Base-by-base conservation (phyloP, 2,888 invertebrate genomes). In the Chirona hameri region DNA sequence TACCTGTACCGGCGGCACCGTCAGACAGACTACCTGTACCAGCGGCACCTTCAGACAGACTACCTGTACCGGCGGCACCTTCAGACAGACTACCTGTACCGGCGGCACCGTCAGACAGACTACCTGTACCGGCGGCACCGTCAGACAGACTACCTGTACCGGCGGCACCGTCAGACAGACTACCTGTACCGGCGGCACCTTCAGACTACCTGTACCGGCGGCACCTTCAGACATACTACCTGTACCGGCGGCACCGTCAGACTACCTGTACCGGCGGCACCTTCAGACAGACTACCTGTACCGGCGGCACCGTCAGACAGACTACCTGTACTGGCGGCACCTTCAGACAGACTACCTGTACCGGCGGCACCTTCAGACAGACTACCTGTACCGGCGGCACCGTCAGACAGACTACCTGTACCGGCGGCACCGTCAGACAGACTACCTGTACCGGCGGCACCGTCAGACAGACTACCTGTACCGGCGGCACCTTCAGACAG, bases 221-320 rank as follows among this genome's bases (percentile, higher is more conserved):
- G 21, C 21, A 57, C 57, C 18, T 1, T 2, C 7, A 7, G 57
- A 88, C 57, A 57, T 14, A 57, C 21, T 21, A 21, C 2, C 57
- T 24, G 21, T 21, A 55, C 55, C 95, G 86, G 97, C 95, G 85
- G 94, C 92, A 18, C 18, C 10, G 21, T 7, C 21, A 21, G 57
- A 57, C 21, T n/a, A n/a, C n/a, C n/a, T n/a, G n/a, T n/a, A n/a
- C n/a, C n/a, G n/a, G n/a, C 39, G 88, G 21, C 21, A 57, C 57
- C 18, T 1, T 2, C 7, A 7, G 57, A 88, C 57, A 57, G 57
- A 57, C 21, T 21, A 21, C 2, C 57, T 24, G 21, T 21, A 55
- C 55, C 95, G 86, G 97, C 95, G 85, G 94, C 92, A 18, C 18
- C 10, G 21, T 7, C 21, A 21, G 57, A 57, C 21, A 3, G 55